Percentiles rank a stretch among this genome's conserved stretches.
phyloP scores from a whole-genome alignment of 2,888 invertebrate genomes.

The Eristalinus aeneus region DNA sequence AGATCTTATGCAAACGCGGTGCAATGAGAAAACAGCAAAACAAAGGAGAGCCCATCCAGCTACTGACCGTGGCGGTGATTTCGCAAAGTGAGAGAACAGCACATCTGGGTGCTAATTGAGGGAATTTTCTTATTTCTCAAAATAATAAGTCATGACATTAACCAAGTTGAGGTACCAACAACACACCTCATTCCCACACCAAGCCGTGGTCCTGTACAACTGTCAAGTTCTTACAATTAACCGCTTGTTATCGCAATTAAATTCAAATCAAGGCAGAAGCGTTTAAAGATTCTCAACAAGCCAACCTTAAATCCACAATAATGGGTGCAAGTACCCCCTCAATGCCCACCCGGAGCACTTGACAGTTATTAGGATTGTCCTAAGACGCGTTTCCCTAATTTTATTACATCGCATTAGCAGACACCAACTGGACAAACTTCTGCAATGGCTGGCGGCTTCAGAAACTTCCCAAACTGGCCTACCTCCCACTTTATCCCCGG shows the following conservation, averaged over 20 bases:
- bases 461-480: neutral
- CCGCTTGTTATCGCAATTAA: neutral
- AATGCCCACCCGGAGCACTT: neutral
- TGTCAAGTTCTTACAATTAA: neutral
- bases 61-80: too few species aligned
- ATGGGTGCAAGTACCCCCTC: neutral
- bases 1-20: too few species aligned
- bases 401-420: conserved; percentile 1
- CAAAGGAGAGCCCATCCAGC: too few species aligned
- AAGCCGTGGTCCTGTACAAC: neutral
- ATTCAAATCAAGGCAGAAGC: neutral
- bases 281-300: neutral
- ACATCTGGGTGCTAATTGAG: too few species aligned
- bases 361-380: neutral
- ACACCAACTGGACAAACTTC: neutral
- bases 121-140: too few species aligned
- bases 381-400: conserved; percentile 1
- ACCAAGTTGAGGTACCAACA: too few species aligned
- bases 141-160: too few species aligned
- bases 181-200: too few species aligned
- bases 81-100: too few species aligned
- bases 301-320: neutral
- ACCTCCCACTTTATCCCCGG: too few species aligned
- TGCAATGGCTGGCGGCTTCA: conserved; percentile 8
- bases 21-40: too few species aligned